Conservation (phyloP, 2,797 vertebrate genomes). For the Notolabrus celidotus region DNA sequence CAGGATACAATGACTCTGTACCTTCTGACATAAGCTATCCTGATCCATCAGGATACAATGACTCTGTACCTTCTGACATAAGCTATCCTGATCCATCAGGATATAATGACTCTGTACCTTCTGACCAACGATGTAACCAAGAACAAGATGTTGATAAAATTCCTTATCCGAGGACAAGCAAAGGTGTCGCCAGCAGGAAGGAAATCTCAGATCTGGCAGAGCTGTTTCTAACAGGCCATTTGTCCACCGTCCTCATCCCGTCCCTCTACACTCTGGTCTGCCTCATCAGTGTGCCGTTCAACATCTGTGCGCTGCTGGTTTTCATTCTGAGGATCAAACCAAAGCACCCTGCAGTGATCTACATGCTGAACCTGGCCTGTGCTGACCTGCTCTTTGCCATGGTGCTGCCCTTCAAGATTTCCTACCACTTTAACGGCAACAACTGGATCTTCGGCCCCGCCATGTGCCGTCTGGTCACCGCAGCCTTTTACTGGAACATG, state of each 20-base stretch:
- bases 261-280: constrained; percentile 88
- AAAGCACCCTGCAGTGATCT: constrained; percentile 89
- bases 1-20: too few relatives aligned
- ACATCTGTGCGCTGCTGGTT: constrained; percentile 83
- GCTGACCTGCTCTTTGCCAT: constrained; percentile 90
- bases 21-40: too few relatives aligned
- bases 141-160: too few relatives aligned
- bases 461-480: constrained; percentile 88
- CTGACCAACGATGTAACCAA: too few relatives aligned
- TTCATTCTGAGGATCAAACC: constrained; percentile 85
- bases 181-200: rapidly evolving
- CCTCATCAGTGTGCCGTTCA: constrained; percentile 88
- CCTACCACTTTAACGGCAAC: constrained; percentile 89
- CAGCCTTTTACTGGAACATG: constrained; percentile 94
- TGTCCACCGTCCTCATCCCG: constrained; percentile 90
- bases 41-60: too few relatives aligned
- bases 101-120: too few relatives aligned
- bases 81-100: too few relatives aligned
- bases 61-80: too few relatives aligned
- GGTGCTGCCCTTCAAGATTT: constrained; percentile 91
- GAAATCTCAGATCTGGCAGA: constrained; percentile 65
- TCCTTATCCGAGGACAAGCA: too few relatives aligned
- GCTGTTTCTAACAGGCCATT: constrained; percentile 81
- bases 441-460: constrained; percentile 88
- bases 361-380: constrained; percentile 91